Evolutionary conservation across 2,113 vertebrate species (phyloP), one percentile per base, ranked within the genome.

Genomic region (Rhinopomastus cyanomelas): DNA sequence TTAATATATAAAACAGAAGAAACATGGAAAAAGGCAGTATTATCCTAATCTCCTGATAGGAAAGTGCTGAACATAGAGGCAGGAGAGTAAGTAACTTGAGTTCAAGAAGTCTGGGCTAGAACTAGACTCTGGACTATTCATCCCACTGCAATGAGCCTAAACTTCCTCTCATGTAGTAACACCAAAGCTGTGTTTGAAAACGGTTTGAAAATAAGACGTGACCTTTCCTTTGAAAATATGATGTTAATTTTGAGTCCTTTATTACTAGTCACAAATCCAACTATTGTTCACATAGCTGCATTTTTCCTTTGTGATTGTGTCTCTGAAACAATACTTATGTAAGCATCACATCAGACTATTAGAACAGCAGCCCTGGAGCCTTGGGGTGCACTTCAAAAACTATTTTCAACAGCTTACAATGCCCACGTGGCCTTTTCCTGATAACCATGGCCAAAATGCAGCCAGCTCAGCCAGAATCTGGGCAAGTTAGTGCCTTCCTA

Each of bases 81-180:
- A 32, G 59, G 29, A 88, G 17, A 55, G 57, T 55, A 55, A 72
- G 11, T 79, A 72, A 78, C 8, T 52, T 57, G 26, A 12, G 25
- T 26, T 76, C 51, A 44, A 51, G 69, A 89, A 90, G 46, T 30
- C 32, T 44, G 51, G 23, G 12, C 29, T 78, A 52, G 74, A 66
- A 88, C 9, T 14, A 29, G 62, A 73, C 26, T 9, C 27, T 46
- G 60, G 62, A 11, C 18, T 81, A 34, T 16, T 65, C 1, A 3
- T 55, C 9, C 16, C 13, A 73, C 34, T 11, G 2, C 9, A 19
- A 59, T 1, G 0, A 88, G 29, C 23, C 26, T 81, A 37, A 56
- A 23, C 62, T 88, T 94, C 86, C 62, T 86, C 71, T 87, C 62
- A 44, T 84, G 92, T 86, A 66, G 17, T 34, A 84, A 76, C n/a